Base-by-base conservation (phyloP, 2,888 invertebrate genomes). In the Lathronympha strigana region DNA sequence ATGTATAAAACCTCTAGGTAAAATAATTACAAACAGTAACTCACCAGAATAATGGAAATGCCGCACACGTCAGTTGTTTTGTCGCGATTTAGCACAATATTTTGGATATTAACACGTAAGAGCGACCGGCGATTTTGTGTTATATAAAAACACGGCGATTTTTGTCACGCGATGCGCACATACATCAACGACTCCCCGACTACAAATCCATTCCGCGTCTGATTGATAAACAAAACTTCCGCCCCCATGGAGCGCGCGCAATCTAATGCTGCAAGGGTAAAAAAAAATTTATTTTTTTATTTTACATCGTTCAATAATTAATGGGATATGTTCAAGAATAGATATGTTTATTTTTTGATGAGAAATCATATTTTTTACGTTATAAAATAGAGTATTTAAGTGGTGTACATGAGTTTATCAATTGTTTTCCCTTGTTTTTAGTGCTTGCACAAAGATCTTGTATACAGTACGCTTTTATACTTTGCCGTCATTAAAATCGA, bases 141-240 rank as follows among this genome's bases (percentile, higher is more conserved):
- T 66, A 61, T 47, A 40, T 50, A 50, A 63, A 57, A 61, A 61
- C 53, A 67, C 73, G 73, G 79, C 77, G 80, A 81, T 83, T 82
- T 78, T 81, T 80, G 81, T 79, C 76, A 72, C 73, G 72, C 76
- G 73, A 79, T 75, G 71, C 73, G 71, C 77, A 73, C 74, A 71
- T 71, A 71, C 71, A 69, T 71, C 64, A 74, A 69, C 76, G 69
- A 76, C 83, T 83, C 82, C 66, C 76, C 78, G 77, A 75, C 68
- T 60, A 64, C 54, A 62, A 66, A 57, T 63, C 63, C 61, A 67
- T 63, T 62, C 49, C 67, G 63, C 66, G 87, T 89, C 88, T 90
- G 90, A 88, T 90, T 90, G 90, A 88, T 90, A 91, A 91, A 90
- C 91, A 91, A 88, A 89, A 87, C 83, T 84, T 85, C 83, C 82